Conservation (phyloP, 2,113 vertebrate species). For the Maccullochella peelii region DNA sequence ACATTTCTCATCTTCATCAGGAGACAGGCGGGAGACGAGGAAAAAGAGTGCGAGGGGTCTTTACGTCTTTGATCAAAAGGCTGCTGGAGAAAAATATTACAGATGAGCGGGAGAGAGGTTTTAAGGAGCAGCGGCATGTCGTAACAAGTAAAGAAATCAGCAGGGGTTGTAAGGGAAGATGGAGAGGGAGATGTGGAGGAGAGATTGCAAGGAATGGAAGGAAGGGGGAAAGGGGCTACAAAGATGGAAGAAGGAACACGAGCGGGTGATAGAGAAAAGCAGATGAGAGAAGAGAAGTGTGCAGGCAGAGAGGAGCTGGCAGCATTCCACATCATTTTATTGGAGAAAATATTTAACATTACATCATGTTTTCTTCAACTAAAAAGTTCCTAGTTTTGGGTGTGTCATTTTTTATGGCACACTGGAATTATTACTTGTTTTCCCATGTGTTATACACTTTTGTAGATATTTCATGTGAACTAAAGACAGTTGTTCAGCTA, state of each 20-base stretch:
- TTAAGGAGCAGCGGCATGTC: background rate
- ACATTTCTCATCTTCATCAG: conserved; percentile 47
- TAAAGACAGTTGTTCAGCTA: background rate
- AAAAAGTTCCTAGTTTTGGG: background rate
- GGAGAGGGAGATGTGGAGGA: conserved; percentile 1
- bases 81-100: conserved; percentile 26
- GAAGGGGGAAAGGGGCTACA: background rate
- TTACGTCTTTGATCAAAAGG: conserved; percentile 45
- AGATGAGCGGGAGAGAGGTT: conserved; percentile 14
- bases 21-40: conserved; percentile 1
- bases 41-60: background rate
- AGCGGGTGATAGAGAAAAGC: background rate
- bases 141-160: conserved; percentile 25
- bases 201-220: background rate
- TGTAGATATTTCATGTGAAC: too few species aligned
- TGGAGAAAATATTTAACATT: background rate
- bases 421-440: background rate
- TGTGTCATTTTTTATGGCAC: background rate
- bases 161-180: background rate
- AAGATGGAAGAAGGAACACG: background rate
- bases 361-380: background rate
- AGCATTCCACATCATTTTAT: background rate
- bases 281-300: background rate
- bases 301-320: background rate
- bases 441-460: too few species aligned